Base-by-base conservation (phyloP, 2,888 invertebrate species). In the Acronicta psi region DNA sequence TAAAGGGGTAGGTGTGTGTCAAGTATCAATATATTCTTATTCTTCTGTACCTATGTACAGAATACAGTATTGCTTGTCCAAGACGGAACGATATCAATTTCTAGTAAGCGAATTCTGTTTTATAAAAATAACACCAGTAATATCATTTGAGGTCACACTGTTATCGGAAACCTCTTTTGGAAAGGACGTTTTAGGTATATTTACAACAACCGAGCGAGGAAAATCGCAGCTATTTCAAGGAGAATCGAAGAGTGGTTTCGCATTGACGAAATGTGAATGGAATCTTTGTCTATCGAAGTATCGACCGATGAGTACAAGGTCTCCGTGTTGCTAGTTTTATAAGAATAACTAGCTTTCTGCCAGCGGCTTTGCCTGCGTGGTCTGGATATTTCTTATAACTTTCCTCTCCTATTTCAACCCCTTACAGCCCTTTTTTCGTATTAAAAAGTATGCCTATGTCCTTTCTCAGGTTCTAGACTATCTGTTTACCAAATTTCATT, bases 211-310 rank as follows among this genome's bases (percentile, higher is more conserved):
- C 23, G 41, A 67, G 52, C 49, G 55, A 54, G 59, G 61, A 69
- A 72, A 72, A 69, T 69, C 13, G 50, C 18, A 20, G 41, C 43
- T 56, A 44, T 58, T 67, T 61, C 73, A 75, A 73, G 69, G 75
- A 73, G 53, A 59, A 17, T 43, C 2, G 50, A 47, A 61, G 50
- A 59, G 59, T 56, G 58, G 49, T 61, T 59, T 75, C 46, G 59
- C 58, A 76, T 68, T 59, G 59, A 67, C 52, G 59, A 68, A 71
- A 75, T 76, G 56, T 59, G 63, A 71, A 66, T 64, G 62, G 73
- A 66, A 54, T 63, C 70, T 58, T 37, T 50, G 44, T 40, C 45
- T 41, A 59, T 44, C 40, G 50, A 59, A 36, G 45, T 41, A 59
- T 49, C 42, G 50, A 59, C 36, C 45, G 59, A 60, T 46, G 59